Base-by-base conservation (phyloP, 2,797 vertebrate genomes). In the Epinephelus malabaricus region DNA sequence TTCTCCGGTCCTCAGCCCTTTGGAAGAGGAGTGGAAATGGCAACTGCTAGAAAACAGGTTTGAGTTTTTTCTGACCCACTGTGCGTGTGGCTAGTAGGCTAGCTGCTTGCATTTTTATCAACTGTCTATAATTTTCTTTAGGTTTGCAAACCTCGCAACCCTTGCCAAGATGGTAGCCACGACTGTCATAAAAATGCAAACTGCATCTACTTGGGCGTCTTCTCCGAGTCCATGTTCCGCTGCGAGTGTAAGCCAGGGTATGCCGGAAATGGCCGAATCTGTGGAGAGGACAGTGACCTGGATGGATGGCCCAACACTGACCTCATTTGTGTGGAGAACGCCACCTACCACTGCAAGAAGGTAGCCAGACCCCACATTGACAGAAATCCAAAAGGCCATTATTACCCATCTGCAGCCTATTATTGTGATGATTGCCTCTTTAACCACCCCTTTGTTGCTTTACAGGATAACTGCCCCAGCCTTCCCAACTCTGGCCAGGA, bases 401-500 rank as follows among this genome's bases (percentile, higher is more conserved):
- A 80, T 85, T 81, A 79, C 59, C 68, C 51, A 59, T 76, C 65
- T 77, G 56, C 14, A 79, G 60, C 51, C 55, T 74, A 58, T 84
- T 78, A 83, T 88, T 86, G 67, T 77, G 43, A 83, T 74, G 64
- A 78, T 81, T 86, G 79, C 64, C 65, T 86, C 53, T 55, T 86
- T 87, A 90, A 91, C 86, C 70, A 3, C 60, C 76, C 67, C 61
- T 79, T 88, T 82, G 74, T 92, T 90, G 43, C 66, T 83, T 89
- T 92, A 81, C 77, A 99, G 98, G 98, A 99, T 91, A 99, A 99
- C 83, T 99, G 98, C 88, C 98, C 98, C 81, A 97, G 92, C 82
- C 96, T 99, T 82, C 98, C 98, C 81, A 99, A 99, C 94, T 99
- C 98, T 25, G 98, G 98, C n/a, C 98, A 99, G 89, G 98, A 99